Conservation (phyloP, 2,797 vertebrate species). For the Microchirus variegatus region DNA sequence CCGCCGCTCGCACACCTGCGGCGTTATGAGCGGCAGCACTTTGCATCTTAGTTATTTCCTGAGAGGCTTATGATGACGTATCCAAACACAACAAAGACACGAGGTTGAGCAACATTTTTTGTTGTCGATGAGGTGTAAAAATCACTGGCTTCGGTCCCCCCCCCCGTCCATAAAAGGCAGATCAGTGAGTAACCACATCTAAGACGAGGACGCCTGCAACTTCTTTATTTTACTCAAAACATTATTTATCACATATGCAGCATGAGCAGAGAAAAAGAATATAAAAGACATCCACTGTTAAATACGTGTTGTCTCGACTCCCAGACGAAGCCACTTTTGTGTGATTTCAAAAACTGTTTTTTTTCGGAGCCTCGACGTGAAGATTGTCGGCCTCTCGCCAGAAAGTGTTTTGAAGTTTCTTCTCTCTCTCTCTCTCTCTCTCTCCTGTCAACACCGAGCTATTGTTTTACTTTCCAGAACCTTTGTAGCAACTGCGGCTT, state of each 20-base stretch:
- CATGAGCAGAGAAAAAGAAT: neutral
- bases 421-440: no score
- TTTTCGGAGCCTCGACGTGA: conserved; percentile 23
- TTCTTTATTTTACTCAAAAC: conserved; percentile 14
- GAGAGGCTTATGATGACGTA: conserved; percentile 9
- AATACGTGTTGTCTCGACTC: conserved; percentile 28
- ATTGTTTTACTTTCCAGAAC: conserved; percentile 39
- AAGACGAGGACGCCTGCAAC: conserved; percentile 44
- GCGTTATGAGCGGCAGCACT: conserved; percentile 58
- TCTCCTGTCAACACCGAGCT: conserved; percentile 39
- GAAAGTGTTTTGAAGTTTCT: conserved; percentile 23
- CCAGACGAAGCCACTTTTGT: conserved; percentile 19
- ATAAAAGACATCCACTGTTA: conserved; percentile 43
- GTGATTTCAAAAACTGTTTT: conserved; percentile 18
- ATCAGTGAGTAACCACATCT: conserved; percentile 19
- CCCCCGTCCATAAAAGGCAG: conserved; percentile 38
- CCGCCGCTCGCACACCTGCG: conserved; percentile 70
- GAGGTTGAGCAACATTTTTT: conserved; percentile 4
- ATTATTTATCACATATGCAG: conserved; percentile 14
- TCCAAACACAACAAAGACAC: conserved; percentile 19
- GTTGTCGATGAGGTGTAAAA: conserved; percentile 23
- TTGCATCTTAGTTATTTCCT: conserved; percentile 28
- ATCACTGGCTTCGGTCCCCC: conserved; percentile 5
- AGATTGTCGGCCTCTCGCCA: conserved; percentile 25
- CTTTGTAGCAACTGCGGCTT: conserved; percentile 26